Percentiles rank a stretch among this genome's conserved stretches.
Evolutionary conservation across 2,797 vertebrate species (phyloP).

Genomic region (Bovichtus diacanthus): DNA sequence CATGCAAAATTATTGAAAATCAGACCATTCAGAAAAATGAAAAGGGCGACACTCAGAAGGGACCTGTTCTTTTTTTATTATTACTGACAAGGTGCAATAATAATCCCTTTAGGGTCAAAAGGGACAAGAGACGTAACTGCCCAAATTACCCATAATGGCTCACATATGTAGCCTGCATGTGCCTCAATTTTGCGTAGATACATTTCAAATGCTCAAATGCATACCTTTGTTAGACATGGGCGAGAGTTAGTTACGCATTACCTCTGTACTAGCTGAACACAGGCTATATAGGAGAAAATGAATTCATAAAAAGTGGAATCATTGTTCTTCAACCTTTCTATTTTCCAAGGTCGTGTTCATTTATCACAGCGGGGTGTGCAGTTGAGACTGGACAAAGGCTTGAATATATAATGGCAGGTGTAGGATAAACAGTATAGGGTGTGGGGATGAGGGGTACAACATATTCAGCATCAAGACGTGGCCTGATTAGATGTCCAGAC

Average conservation of each 20-base stretch:
- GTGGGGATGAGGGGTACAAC: constrained; percentile 74
- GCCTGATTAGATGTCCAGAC: constrained; percentile 86
- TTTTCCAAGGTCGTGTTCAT: constrained; percentile 85
- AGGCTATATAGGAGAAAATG: constrained; percentile 55
- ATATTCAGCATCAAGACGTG: constrained; percentile 74
- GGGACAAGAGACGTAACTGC: constrained; percentile 82
- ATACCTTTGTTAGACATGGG: constrained; percentile 63
- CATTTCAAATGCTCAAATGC: constrained; percentile 73
- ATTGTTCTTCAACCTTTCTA: constrained; percentile 79
- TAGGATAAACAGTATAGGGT: constrained; percentile 67
- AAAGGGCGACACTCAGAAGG: constrained; percentile 46
- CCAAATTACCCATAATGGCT: constrained; percentile 84
- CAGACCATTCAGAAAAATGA: constrained; percentile 45
- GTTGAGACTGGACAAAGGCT: constrained; percentile 76
- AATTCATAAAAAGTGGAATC: constrained; percentile 72
- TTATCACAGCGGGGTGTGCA: constrained; percentile 78
- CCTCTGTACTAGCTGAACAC: constrained; percentile 43
- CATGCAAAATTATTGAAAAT: constrained; percentile 63
- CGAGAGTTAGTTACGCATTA: constrained; percentile 40
- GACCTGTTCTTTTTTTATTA: constrained; percentile 77
- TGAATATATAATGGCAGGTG: constrained; percentile 79
- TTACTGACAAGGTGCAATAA: constrained; percentile 83
- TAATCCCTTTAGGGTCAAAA: constrained; percentile 82
- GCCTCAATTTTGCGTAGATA: constrained; percentile 73
- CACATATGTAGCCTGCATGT: constrained; percentile 73